These are phyloP conservation scores for Galeopsomyia nigrocyanea DNA, from an alignment of 2,888 invertebrate genomes.

Conservation along the genomic window DNA sequence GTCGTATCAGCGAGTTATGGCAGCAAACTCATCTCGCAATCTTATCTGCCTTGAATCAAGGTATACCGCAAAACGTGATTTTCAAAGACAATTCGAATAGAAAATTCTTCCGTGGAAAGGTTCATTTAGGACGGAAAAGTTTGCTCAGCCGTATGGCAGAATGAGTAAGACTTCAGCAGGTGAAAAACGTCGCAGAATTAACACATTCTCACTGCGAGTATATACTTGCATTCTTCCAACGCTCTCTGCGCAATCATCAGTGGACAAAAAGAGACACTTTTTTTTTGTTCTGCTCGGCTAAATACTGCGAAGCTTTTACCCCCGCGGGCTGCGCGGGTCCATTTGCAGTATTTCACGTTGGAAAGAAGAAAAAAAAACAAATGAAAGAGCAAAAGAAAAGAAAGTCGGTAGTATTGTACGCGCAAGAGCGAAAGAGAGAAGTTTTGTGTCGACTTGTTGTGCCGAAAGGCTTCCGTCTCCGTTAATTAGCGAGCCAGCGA, in stretches of 20 bases:
- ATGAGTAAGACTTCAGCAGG: conserved; percentile 7
- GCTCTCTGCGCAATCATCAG: no score
- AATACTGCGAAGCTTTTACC: conserved; percentile 38
- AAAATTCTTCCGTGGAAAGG: conserved; percentile 9
- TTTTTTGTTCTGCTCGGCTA: conserved; percentile 26
- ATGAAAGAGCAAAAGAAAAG: not conserved
- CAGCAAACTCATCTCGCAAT: no score
- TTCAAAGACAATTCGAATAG: no score
- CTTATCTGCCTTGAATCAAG: no score
- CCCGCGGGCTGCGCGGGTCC: conserved; percentile 16
- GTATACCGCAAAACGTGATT: no score
- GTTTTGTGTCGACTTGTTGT: conserved; percentile 29
- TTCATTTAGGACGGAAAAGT: conserved; percentile 35
- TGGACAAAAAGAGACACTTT: not conserved
- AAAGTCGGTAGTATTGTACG: not conserved
- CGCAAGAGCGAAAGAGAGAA: conserved; percentile 16
- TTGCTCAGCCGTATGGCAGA: not conserved
- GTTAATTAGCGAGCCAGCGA: conserved; percentile 45
- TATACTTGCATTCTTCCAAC: no score
- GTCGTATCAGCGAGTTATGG: no score
- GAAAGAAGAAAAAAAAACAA: conserved; percentile 9
- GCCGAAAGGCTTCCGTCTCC: conserved; percentile 19
- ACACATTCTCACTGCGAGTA: conserved; percentile 20
- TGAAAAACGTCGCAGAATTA: conserved; percentile 36
- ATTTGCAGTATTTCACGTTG: conserved; percentile 39